These are phyloP conservation scores for Cettia cetti DNA, from an alignment of 2,113 vertebrate genomes.

Conservation along the genomic window DNA sequence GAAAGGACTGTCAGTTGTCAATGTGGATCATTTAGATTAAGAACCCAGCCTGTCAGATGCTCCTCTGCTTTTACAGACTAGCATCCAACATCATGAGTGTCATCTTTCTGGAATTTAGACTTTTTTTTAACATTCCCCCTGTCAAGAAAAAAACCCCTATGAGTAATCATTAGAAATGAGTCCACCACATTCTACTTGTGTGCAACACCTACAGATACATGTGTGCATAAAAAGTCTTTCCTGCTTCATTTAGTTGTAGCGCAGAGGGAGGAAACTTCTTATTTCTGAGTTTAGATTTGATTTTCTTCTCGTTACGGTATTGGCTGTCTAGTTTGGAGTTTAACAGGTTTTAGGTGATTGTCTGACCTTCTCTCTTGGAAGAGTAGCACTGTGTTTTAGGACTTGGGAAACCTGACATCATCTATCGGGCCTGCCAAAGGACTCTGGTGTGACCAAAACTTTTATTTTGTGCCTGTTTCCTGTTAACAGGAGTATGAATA, in stretches of 20 bases:
- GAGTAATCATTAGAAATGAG: background rate
- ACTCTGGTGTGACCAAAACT: background rate
- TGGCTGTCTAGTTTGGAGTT: background rate
- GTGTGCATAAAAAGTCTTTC: background rate
- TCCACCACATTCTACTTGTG: background rate
- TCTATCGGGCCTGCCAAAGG: background rate
- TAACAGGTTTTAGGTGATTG: background rate
- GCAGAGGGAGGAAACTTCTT: background rate
- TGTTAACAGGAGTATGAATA: background rate
- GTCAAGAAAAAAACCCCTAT: background rate
- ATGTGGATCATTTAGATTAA: constrained; percentile 12
- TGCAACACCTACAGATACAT: background rate
- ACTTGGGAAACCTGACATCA: background rate
- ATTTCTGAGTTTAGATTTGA: background rate
- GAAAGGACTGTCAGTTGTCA: constrained; percentile 59
- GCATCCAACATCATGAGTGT: background rate
- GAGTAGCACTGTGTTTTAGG: background rate
- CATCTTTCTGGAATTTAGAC: background rate
- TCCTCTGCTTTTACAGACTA: background rate
- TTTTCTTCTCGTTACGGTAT: background rate
- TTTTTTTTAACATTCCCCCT: background rate
- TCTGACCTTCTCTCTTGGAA: background rate
- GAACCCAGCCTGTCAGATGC: background rate
- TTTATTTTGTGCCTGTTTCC: background rate
- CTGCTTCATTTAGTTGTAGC: background rate